A percentile compares a stretch with the other conserved stretches of the same genome.
phyloP scores from a whole-genome alignment of 2,113 vertebrate genomes.

The Turnix velox region DNA sequence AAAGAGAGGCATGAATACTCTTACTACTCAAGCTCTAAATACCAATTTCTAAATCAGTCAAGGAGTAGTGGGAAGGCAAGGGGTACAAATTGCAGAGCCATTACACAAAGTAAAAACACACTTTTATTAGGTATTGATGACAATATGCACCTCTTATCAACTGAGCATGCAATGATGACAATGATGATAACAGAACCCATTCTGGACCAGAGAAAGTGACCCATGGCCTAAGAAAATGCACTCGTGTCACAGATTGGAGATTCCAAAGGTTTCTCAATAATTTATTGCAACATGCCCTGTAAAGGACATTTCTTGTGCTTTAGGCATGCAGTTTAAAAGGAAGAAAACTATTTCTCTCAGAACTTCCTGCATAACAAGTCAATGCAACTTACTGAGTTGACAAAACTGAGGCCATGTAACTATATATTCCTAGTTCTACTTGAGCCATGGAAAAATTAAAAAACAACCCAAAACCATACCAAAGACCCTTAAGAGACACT shows the following conservation, averaged over 20 bases:
- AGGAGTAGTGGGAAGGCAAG: neutral
- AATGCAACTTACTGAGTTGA: neutral
- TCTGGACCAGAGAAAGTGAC: fast-evolving
- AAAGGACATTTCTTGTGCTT: neutral
- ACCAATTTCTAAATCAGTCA: neutral
- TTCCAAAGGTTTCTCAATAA: neutral
- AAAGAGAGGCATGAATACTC: neutral
- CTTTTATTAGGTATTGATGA: neutral
- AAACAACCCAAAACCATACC: neutral
- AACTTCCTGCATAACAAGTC: slow-evolving; percentile 20
- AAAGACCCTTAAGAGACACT: neutral
- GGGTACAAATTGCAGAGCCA: neutral
- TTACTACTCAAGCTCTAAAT: neutral
- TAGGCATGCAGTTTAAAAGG: neutral
- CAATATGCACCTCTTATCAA: neutral
- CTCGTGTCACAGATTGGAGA: neutral
- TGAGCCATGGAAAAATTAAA: neutral
- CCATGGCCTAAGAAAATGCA: neutral
- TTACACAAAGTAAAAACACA: fast-evolving
- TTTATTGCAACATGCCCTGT: neutral
- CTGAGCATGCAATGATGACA: neutral
- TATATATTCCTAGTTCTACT: neutral
- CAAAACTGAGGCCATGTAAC: neutral
- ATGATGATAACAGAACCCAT: neutral
- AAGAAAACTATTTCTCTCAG: neutral